Evolutionary conservation across 2,113 vertebrate genomes (phyloP).

Genomic region (Phalacrocorax aristotelis): DNA sequence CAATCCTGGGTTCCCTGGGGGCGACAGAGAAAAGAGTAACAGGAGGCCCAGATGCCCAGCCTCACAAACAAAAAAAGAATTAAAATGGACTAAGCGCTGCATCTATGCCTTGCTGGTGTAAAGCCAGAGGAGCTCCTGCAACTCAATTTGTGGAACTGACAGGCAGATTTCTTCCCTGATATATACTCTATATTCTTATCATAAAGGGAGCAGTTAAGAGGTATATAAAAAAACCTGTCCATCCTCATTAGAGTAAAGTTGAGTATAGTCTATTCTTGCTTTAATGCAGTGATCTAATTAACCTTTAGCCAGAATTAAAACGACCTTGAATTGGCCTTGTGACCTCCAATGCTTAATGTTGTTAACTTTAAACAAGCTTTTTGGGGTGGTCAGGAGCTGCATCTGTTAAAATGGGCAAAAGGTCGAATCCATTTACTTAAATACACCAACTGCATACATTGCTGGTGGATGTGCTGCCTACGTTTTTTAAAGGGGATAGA

Average conservation of each 20-base stretch:
- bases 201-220: slow-evolving; percentile 13
- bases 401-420: slow-evolving; percentile 76
- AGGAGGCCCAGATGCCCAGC: background rate
- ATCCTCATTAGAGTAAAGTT: slow-evolving; percentile 64
- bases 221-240: slow-evolving; percentile 53
- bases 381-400: slow-evolving; percentile 75
- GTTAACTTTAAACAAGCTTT: slow-evolving; percentile 82
- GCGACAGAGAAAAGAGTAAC: background rate
- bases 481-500: background rate
- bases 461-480: background rate
- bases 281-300: slow-evolving; percentile 87
- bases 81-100: background rate
- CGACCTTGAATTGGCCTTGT: slow-evolving; percentile 79
- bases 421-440: slow-evolving; percentile 80
- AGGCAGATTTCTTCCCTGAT: background rate
- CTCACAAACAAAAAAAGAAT: background rate
- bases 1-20: fast-evolving
- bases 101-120: background rate
- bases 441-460: background rate
- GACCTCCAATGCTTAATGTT: slow-evolving; percentile 79
- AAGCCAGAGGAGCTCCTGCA: background rate
- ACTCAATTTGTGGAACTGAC: background rate
- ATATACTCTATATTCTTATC: background rate
- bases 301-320: slow-evolving; percentile 79
- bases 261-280: slow-evolving; percentile 73